These are phyloP conservation scores for Ciconia boyciana DNA, from an alignment of 2,113 vertebrate genomes.

Conservation along the genomic window DNA sequence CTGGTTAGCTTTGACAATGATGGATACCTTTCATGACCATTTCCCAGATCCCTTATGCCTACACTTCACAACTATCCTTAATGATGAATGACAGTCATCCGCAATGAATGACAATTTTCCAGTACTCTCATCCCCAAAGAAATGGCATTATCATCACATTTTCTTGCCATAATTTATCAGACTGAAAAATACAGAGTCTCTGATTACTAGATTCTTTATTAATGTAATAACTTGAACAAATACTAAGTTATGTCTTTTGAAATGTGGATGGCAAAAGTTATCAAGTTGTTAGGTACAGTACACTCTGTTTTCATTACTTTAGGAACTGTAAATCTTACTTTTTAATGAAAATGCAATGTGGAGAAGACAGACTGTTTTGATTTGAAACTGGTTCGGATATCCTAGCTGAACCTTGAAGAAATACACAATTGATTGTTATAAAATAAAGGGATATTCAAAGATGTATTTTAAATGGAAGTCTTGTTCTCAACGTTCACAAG, in stretches of 20 bases:
- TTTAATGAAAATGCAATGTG: neutral
- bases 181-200: neutral
- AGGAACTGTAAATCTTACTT: neutral
- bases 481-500: neutral
- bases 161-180: constrained; percentile 26
- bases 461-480: neutral
- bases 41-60: constrained; percentile 16
- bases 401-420: neutral
- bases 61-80: constrained; percentile 28
- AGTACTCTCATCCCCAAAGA: neutral
- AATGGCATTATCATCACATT: constrained; percentile 4
- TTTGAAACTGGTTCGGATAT: neutral
- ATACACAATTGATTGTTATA: neutral
- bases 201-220: neutral
- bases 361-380: neutral
- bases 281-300: neutral
- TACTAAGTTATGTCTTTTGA: neutral
- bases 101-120: constrained; percentile 17
- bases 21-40: constrained; percentile 30
- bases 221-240: neutral
- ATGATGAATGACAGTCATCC: constrained; percentile 52
- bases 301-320: neutral
- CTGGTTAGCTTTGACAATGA: constrained; percentile 44
- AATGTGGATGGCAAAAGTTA: neutral
- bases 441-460: neutral